Base-by-base conservation (phyloP, 2,113 vertebrate genomes). In the Anhinga anhinga region DNA sequence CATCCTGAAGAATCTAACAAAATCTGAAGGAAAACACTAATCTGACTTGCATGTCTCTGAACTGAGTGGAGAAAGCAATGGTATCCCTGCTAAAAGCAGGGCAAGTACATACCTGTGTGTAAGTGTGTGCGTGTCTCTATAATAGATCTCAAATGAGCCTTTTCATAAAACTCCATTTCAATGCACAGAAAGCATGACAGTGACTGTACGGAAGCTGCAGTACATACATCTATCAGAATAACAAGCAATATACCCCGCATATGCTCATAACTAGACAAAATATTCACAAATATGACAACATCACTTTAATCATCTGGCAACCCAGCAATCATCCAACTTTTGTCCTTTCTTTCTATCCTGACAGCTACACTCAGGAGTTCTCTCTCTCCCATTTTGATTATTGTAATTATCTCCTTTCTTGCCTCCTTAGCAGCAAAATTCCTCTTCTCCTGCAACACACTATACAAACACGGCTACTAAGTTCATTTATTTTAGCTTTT, bases 251-350 rank as follows among this genome's bases (percentile, higher is more conserved):
- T 61, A 89, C 36, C 38, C 69, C 4, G 0, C 47, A 42, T 34
- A 42, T 5, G 32, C 69, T 82, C 58, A 58, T 20, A 62, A 66
- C 27, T 29, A 87, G 73, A 79, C 88, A 96, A 94, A 96, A 93
- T 49, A 91, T 49, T 87, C 66, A 11, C 73, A 93, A 96, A 93
- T 76, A 95, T 15, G 61, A 91, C 88, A 94, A 55, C 92, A 77
- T 42, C 53, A 42, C 58, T 93, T 86, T 65, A 89, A 89, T 91
- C 25, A 76, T 77, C 70, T 42, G 53, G 65, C 47, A 96, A 89
- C 27, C 44, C 58, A 84, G 77, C 91, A 95, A 95, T 92, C 93
- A 91, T 34, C 49, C 58, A 85, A 72, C 94, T 94, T 95, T 65
- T 47, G 23, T 87, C 91, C 91, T 85, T 87, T 62, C 66, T 82